Evolutionary conservation across 2,888 invertebrate genomes (phyloP).

Genomic region (Corythucha ciliata): DNA sequence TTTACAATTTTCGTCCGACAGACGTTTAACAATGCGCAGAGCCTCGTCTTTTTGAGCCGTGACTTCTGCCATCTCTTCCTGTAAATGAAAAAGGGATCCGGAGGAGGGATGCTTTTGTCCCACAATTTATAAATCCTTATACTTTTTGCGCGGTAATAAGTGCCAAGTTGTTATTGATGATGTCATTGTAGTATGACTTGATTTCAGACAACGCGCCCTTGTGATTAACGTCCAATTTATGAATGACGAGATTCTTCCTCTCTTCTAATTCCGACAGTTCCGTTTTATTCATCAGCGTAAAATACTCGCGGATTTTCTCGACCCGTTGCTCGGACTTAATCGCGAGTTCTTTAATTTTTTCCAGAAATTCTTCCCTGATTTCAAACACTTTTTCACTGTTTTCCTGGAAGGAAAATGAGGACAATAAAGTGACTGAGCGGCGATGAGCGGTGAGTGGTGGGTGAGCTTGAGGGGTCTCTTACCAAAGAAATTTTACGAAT

Average conservation of each 20-base stretch:
- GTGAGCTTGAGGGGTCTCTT: not conserved
- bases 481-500: conserved; percentile 23
- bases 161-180: conserved; percentile 84
- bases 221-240: conserved; percentile 51
- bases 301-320: conserved; percentile 57
- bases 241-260: conserved; percentile 70
- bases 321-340: conserved; percentile 66
- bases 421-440: too few relatives aligned
- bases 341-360: conserved; percentile 58
- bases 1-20: conserved; percentile 62
- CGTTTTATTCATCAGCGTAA: conserved; percentile 63
- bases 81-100: too few relatives aligned
- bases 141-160: conserved; percentile 77
- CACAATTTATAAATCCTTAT: not conserved
- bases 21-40: conserved; percentile 57
- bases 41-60: conserved; percentile 71
- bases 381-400: conserved; percentile 49
- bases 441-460: too few relatives aligned
- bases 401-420: conserved; percentile 39
- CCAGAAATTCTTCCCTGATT: conserved; percentile 54
- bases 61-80: conserved; percentile 66
- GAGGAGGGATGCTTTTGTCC: not conserved
- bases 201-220: conserved; percentile 78
- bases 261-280: conserved; percentile 86
- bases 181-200: conserved; percentile 91